A percentile compares a stretch with the other conserved stretches of the same genome.
Conservation (phyloP, 2,797 vertebrate genomes). For the Hydrocynus forskahlii region DNA sequence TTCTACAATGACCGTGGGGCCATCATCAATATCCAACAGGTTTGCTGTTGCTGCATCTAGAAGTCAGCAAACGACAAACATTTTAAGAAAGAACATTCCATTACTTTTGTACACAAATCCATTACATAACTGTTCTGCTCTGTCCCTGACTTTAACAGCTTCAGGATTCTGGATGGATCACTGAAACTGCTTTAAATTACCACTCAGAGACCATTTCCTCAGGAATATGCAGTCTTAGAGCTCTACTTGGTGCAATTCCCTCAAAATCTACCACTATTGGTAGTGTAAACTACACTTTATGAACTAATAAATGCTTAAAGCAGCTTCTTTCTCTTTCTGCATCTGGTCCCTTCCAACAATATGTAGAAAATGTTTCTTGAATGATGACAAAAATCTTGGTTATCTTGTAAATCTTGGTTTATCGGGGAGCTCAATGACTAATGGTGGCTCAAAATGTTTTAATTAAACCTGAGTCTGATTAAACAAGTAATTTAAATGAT, state of each 20-base stretch:
- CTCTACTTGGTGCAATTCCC: too few species aligned
- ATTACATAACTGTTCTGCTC: neutral
- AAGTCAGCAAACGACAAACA: neutral
- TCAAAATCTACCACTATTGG: neutral
- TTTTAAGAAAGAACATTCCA: neutral
- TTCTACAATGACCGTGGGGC: conserved; percentile 67
- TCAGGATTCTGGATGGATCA: neutral
- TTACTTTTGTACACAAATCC: neutral
- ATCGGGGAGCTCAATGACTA: neutral
- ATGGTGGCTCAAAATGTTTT: neutral
- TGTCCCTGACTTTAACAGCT: neutral
- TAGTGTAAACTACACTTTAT: neutral
- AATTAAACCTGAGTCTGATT: neutral
- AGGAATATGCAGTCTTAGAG: too few species aligned
- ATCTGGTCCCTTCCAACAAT: neutral
- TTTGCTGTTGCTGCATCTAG: conserved; percentile 81
- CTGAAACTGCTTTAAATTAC: too few species aligned
- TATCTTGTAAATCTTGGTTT: neutral
- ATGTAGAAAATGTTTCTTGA: neutral
- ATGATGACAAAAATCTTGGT: neutral
- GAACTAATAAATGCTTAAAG: neutral
- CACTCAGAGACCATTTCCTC: too few species aligned
- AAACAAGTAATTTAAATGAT: neutral
- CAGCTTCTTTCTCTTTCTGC: neutral
- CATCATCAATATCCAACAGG: conserved; percentile 85